Evolutionary conservation across 2,797 vertebrate genomes (phyloP), one percentile per base, ranked within the genome.

Genomic region (Arctocebus calabarensis): DNA sequence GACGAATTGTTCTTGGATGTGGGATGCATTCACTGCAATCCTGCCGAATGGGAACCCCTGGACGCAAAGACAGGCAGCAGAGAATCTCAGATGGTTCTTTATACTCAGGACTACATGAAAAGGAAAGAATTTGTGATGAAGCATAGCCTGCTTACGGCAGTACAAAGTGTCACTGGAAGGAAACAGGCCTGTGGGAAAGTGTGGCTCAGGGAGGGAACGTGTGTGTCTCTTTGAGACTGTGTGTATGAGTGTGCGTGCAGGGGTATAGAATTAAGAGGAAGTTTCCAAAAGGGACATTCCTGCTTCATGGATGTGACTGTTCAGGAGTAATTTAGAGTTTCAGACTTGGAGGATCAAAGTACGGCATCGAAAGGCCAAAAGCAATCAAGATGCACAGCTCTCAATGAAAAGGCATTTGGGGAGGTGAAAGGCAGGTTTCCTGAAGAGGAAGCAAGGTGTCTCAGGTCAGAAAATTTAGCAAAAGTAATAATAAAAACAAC

Each of bases 281-380:
- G 43, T 16, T 22, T 57, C 40, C 20, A 48, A 37, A 90, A 68
- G 37, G 34, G 1, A 0, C 17, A 2, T 45, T 25, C 71, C 74
- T 48, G 43, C 25, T 37, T 93, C 20, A 48, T 13, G 14, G 87
- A 81, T 40, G 40, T 6, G 1, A 14, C 22, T 2, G 8, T 55
- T 45, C 55, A 70, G 40, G 78, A 43, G 73, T 59, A 59, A 88
- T 88, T 93, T 79, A 87, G 66, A 78, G 29, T 86, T 84, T 95
- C 61, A 92, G 62, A 90, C 82, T 84, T 71, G 3, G 59, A 90
- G 10, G 92, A 92, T 86, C 45, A 40, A 94, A 93, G 68, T 37
- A 66, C 59, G 12, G 3, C 25, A 4, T 90, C 29, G 66, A 78
- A 94, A 79, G 45, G 75, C 40, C 13, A 40, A 73, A 94, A 83